phyloP scores from a whole-genome alignment of 1,140 invertebrate genomes.

The Temnothorax curvispinosus region DNA sequence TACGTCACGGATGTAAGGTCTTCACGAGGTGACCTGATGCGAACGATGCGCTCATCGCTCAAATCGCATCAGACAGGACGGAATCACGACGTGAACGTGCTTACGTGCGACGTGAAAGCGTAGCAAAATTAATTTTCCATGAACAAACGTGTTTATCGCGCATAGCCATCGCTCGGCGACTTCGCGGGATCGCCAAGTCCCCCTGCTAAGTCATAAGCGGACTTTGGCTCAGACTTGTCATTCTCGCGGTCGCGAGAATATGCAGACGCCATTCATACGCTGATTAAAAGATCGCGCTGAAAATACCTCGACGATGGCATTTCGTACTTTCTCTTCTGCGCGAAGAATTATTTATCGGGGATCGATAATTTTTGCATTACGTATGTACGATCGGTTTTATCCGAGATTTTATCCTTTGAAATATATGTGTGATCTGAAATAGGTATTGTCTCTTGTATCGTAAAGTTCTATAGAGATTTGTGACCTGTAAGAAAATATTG shows the following conservation, averaged over 20 bases:
- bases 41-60: slow-evolving; percentile 42
- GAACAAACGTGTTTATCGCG: slow-evolving; percentile 30
- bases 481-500: not conserved
- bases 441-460: too few species aligned
- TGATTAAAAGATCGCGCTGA: slow-evolving; percentile 31
- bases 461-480: not conserved
- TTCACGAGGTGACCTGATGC: slow-evolving; percentile 1
- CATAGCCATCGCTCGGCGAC: slow-evolving; percentile 32
- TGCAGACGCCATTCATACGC: not conserved
- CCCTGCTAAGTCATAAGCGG: not conserved
- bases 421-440: not conserved
- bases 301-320: slow-evolving; percentile 6
- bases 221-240: not conserved
- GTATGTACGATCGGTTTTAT: not conserved
- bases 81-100: not conserved
- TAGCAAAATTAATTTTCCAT: slow-evolving; percentile 65
- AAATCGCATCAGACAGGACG: not conserved
- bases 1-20: slow-evolving; percentile 53
- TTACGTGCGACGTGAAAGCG: slow-evolving; percentile 14
- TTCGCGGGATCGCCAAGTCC: slow-evolving; percentile 4
- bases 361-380: not conserved
- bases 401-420: too few species aligned
- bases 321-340: not conserved
- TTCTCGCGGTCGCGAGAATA: not conserved
- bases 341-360: not conserved